Evolutionary conservation across 1,140 invertebrate genomes (phyloP), one percentile per base, ranked within the genome.

Genomic region (Mactra quadrangularis): DNA sequence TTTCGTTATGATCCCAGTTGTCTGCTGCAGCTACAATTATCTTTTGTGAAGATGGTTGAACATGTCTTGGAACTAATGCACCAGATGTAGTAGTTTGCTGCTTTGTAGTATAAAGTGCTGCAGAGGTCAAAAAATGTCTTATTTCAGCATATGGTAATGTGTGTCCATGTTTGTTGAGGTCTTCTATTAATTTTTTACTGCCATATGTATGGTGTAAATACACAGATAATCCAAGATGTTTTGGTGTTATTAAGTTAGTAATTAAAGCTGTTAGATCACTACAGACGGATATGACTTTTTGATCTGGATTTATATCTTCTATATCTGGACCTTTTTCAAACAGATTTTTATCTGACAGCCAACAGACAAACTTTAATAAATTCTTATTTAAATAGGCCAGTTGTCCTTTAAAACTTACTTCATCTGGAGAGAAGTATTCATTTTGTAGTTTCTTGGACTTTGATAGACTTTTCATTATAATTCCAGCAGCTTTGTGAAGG

Each of bases 1-100:
- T 72, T 50, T 82, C 79, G 62, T 74, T 82, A 52, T 71, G 78
- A 29, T 82, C 78, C 66, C 66, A 82, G n/a, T 62, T 82, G 45
- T 74, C 66, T 19, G 79, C 79, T 38, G 31, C 66, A 6, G 35
- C 79, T 7, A 82, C 33, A 9, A 82, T 33, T 3, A 82, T 17
- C 13, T 52, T 9, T 35, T 38, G 1, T 35, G 19, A n/a, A 27
- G 3, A 59, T 11, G 50, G 52, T 3, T n/a, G n/a, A 55, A 81
- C 22, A n/a, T n/a, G n/a, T 4, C 22, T n/a, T 57, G 76, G 78
- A 15, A 71, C 47, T 7, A 64, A 19, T 19, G 29, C 59, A 60
- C 59, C 55, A 57, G 60, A 33, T 59, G 22, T 13, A 47, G 62
- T 72, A 2, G 25, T 1, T 7, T 29, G 4, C 25, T 82, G 55